Evolutionary conservation across 1,140 invertebrate genomes (phyloP).

Genomic region (Pentalonia nigronervosa): DNA sequence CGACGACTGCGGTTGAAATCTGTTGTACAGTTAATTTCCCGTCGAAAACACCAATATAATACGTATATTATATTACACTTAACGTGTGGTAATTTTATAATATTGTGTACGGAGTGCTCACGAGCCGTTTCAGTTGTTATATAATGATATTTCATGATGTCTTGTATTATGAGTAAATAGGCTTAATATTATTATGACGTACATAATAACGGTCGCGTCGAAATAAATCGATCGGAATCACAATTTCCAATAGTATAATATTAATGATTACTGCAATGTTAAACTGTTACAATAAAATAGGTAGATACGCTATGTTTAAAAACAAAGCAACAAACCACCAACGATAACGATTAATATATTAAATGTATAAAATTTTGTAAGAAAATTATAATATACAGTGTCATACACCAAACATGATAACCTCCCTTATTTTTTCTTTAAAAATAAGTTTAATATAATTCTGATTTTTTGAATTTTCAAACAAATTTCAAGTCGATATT

Average conservation of each 20-base stretch:
- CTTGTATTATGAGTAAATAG: neutral
- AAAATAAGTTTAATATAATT: too few species aligned
- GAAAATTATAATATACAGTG: too few species aligned
- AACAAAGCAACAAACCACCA: too few species aligned
- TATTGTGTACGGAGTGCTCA: neutral
- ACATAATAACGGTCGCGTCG: neutral
- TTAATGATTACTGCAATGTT: neutral
- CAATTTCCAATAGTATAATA: neutral
- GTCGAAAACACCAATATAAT: neutral
- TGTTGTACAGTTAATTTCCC: neutral
- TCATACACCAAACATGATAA: too few species aligned
- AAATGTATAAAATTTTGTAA: too few species aligned
- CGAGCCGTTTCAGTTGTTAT: neutral
- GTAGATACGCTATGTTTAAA: too few species aligned
- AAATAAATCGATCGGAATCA: neutral
- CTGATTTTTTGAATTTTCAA: too few species aligned
- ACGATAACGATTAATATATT: too few species aligned
- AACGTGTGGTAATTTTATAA: neutral
- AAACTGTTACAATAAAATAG: neutral
- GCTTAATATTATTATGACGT: too few species aligned
- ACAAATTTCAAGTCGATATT: too few species aligned
- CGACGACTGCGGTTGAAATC: too few species aligned
- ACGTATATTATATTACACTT: neutral
- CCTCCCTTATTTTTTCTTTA: too few species aligned
- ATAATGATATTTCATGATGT: neutral